A percentile compares a stretch with the other conserved stretches of the same genome.
Evolutionary conservation across 2,113 vertebrate genomes (phyloP).

Genomic region (Albula glossodonta): DNA sequence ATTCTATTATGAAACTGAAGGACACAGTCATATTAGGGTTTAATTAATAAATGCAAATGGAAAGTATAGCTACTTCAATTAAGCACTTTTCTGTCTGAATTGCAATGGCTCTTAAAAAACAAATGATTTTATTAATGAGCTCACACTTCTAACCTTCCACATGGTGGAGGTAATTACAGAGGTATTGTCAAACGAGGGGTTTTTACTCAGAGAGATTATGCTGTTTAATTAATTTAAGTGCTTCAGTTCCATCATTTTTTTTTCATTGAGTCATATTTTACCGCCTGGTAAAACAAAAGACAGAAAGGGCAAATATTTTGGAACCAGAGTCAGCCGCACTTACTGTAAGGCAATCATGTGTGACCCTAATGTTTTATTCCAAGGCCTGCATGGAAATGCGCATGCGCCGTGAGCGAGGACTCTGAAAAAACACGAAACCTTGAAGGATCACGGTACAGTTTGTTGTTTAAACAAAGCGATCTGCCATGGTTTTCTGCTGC

Average conservation of each 20-base stretch:
- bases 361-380: background rate
- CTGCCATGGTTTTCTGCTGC: background rate
- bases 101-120: slow-evolving; percentile 34
- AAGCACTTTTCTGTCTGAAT: slow-evolving; percentile 25
- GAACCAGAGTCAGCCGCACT: background rate
- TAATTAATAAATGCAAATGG: slow-evolving; percentile 48
- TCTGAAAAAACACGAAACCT: background rate
- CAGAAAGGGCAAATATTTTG: slow-evolving; percentile 22
- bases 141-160: slow-evolving; percentile 29
- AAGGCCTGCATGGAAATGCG: background rate
- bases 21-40: slow-evolving; percentile 32
- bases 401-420: background rate
- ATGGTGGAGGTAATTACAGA: slow-evolving; percentile 38
- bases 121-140: slow-evolving; percentile 44
- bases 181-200: slow-evolving; percentile 29
- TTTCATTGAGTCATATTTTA: slow-evolving; percentile 33
- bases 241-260: slow-evolving; percentile 34
- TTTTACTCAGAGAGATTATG: slow-evolving; percentile 36
- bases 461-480: background rate
- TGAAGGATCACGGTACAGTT: background rate
- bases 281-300: slow-evolving; percentile 32
- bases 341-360: background rate
- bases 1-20: slow-evolving; percentile 29
- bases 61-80: slow-evolving; percentile 26
- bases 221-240: slow-evolving; percentile 44